Percentiles rank a stretch among this genome's conserved stretches.
Evolutionary conservation across 2,888 invertebrate genomes (phyloP).

Genomic region (Erebia palarica): DNA sequence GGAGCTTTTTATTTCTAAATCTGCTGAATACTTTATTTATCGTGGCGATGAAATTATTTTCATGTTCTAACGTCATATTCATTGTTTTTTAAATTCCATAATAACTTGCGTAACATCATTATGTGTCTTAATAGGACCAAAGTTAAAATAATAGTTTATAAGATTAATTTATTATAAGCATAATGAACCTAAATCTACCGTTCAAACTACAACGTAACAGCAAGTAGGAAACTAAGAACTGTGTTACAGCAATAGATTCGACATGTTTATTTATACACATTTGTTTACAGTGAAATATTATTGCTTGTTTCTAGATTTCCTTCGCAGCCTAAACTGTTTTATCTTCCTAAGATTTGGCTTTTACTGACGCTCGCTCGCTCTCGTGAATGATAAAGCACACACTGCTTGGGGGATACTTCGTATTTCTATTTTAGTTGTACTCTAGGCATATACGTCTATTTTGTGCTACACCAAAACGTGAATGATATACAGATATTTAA

Average conservation of each 20-base stretch:
- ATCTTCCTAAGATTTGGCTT: conserved; percentile 53
- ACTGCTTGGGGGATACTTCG: conserved; percentile 38
- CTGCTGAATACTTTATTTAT: not conserved
- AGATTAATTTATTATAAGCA: conserved; percentile 3
- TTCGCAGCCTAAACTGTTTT: conserved; percentile 53
- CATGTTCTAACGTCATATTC: too few relatives aligned
- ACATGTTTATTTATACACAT: conserved; percentile 38
- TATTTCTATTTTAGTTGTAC: not conserved
- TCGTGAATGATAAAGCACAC: conserved; percentile 68
- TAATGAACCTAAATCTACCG: conserved; percentile 5
- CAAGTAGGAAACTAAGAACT: conserved; percentile 38
- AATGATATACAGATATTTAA: not conserved
- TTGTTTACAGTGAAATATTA: conserved; percentile 36
- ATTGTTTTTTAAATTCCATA: not conserved
- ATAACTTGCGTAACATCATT: not conserved
- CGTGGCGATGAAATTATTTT: not conserved
- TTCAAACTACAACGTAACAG: conserved; percentile 34
- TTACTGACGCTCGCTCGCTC: conserved; percentile 66
- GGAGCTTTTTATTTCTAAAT: not conserved
- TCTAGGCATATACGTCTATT: not conserved
- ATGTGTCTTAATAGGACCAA: not conserved
- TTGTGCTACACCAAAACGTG: not conserved
- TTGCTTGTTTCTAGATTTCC: conserved; percentile 41
- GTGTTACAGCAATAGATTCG: conserved; percentile 20
- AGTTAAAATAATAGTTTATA: too few relatives aligned